Percentiles rank a stretch among this genome's conserved stretches.
Conservation (phyloP, 2,113 vertebrate species). For the Apodemus sylvaticus region DNA sequence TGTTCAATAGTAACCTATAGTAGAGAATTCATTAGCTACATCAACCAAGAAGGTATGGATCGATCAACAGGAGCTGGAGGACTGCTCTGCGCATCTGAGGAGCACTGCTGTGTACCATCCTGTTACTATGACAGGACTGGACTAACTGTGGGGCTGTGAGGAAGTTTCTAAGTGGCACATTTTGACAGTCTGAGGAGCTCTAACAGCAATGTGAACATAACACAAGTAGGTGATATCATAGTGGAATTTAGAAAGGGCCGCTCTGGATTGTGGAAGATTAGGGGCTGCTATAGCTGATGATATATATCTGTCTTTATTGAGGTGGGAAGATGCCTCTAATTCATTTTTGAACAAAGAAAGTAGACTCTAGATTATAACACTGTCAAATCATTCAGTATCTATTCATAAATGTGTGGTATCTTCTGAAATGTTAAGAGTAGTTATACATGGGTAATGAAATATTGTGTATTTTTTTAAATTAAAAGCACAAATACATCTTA, state of each 20-base stretch:
- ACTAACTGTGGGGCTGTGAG: neutral
- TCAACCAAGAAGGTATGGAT: neutral
- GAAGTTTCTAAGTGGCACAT: neutral
- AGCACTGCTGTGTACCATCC: neutral
- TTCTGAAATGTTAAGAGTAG: slow-evolving; percentile 32
- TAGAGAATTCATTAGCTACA: neutral
- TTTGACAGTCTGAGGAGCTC: neutral
- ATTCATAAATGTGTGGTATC: neutral
- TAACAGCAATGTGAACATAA: neutral
- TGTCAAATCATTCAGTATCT: slow-evolving; percentile 9
- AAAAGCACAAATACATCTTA: neutral
- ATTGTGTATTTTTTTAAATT: slow-evolving; percentile 7
- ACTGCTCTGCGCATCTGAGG: neutral
- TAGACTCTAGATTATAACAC: neutral
- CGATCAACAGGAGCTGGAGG: neutral
- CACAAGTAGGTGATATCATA: neutral
- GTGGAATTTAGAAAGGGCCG: neutral
- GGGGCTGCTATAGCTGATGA: slow-evolving; percentile 35
- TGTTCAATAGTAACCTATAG: neutral
- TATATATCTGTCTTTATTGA: slow-evolving; percentile 5
- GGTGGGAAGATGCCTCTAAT: neutral
- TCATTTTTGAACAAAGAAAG: neutral
- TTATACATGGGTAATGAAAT: neutral
- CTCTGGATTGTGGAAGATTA: neutral
- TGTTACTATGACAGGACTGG: neutral